Base-by-base conservation (phyloP, 2,888 invertebrate species). In the Napeogenes sylphis region DNA sequence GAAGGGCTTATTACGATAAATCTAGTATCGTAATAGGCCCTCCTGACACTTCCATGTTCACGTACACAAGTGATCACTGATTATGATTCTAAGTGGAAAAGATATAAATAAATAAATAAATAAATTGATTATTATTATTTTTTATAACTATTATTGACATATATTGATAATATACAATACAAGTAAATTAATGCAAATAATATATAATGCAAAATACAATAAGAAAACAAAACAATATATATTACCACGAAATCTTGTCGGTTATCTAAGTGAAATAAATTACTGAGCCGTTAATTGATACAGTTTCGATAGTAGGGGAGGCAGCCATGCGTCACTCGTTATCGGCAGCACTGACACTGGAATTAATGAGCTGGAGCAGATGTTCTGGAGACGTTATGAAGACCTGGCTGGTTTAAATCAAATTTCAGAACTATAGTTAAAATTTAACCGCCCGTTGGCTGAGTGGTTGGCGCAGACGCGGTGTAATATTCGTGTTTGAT, bases 241-340 rank as follows among this genome's bases (percentile, higher is more conserved):
- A 69, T 66, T 68, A 63, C 58, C 58, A 60, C 64, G 56, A 65
- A 71, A 69, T 70, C 68, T 68, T 68, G 70, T 65, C 68, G 63
- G 70, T 71, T 74, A 83, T 83, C 81, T 76, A 76, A 80, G 74
- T 76, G 74, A 78, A 78, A 84, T 83, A 83, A 83, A 84, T 82
- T 76, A 80, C 75, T 68, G 65, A 67, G 35, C 69, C 62, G 76
- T 79, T 83, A 84, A 84, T 84, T 84, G 84, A 84, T 83, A 77
- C 74, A 65, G 67, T 81, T 75, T 73, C 70, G 66, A 62, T 73
- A 64, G 71, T 47, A 74, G 76, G 80, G 80, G 75, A 73, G 70
- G 58, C 70, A 74, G 69, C 72, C 71, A 75, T 77, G 79, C 80
- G 80, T 78, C 71, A 69, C 72, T 55, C 57, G 67, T 71, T 75